Base-by-base conservation (phyloP, 2,113 vertebrate genomes). In the Spermophilus dauricus region DNA sequence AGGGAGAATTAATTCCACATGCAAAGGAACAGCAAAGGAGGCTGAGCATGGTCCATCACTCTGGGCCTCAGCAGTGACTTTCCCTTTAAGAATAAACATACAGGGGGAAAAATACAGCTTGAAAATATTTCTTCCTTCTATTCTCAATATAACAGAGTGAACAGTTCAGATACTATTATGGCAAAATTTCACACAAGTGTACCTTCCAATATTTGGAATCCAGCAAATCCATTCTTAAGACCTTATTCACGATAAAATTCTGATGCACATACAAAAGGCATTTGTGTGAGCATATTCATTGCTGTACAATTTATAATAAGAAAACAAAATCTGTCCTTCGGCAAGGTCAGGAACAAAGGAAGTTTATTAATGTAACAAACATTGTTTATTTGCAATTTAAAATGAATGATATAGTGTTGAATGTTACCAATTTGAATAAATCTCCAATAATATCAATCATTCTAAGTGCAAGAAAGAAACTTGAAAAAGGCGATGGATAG, bases 331-430 rank as follows among this genome's bases (percentile, higher is more conserved):
- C n/a, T 32, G 4, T 90, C 16, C 28, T 20, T 67, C 12, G 32
- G 1, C 22, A 95, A 81, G 20, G 3, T 70, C 67, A 89, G 24
- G 16, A 86, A 45, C 58, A 96, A 51, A 83, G 45, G 53, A 61
- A 58, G 7, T 78, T 67, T 73, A 4, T 32, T 82, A 82, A 77
- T 63, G 80, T 18, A 75, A n/a, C 48, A 32, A 10, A 78, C 48
- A 67, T 94, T 45, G 11, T 13, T 28, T 69, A 73, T 75, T 76
- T 96, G 45, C 45, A 91, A 32, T 53, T 91, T 63, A 45, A 97
- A 86, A 70, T 48, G 70, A 88, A 42, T 37, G 34, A 93, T 12
- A 7, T 42, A 56, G 30, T 45, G n/a, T 14, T 89, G 24, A 1
- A 56, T 56, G 7, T 45, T 56, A 77, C 13, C 4, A 42, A 42